Percentiles rank a stretch among this genome's conserved stretches.
Conservation (phyloP, 2,888 invertebrate genomes). For the Resseliella maxima region DNA sequence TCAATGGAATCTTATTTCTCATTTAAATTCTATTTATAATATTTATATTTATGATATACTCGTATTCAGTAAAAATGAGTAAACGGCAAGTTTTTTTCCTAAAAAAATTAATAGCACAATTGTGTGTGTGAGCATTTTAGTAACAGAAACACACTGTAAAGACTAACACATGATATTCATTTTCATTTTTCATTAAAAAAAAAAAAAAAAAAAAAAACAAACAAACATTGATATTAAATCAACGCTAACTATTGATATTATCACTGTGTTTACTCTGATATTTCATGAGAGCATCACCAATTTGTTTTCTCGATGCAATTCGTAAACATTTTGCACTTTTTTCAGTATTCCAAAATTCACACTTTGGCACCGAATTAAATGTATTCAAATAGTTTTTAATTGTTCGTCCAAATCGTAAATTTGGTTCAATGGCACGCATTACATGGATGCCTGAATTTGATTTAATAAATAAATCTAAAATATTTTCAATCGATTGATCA, state of each 20-base stretch:
- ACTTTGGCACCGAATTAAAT: conserved; percentile 61
- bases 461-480: conserved; percentile 79
- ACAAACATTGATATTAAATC: too few species aligned
- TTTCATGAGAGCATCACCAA: conserved; percentile 67
- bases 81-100: too few species aligned
- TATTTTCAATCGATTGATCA: conserved; percentile 68
- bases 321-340: conserved; percentile 68
- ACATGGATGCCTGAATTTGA: conserved; percentile 75
- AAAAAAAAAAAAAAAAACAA: too few species aligned
- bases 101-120: not conserved
- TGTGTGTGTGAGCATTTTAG: not conserved
- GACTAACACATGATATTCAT: too few species aligned
- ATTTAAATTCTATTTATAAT: too few species aligned
- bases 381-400: conserved; percentile 64
- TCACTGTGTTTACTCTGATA: conserved; percentile 58
- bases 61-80: too few species aligned
- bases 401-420: conserved; percentile 71
- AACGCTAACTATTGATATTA: too few species aligned
- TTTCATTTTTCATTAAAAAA: too few species aligned
- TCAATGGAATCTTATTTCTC: too few species aligned
- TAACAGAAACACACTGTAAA: too few species aligned
- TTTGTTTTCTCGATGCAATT: conserved; percentile 69
- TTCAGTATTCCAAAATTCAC: conserved; percentile 59
- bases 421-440: conserved; percentile 84
- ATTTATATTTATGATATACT: too few species aligned